Base-by-base conservation (phyloP, 2,888 invertebrate genomes). In the Slavum lentiscoides region DNA sequence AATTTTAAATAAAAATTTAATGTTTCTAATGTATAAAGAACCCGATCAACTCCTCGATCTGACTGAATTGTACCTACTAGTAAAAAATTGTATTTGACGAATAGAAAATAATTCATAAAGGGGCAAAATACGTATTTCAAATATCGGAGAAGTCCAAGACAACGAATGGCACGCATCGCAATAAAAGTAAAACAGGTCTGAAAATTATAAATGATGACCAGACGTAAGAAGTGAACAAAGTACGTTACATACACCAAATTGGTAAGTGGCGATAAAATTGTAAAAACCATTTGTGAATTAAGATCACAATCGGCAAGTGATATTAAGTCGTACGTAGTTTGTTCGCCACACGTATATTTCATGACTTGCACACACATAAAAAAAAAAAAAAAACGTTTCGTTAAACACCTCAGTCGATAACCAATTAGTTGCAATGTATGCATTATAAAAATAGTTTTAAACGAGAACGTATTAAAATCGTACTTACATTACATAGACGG, bases 1-100 rank as follows among this genome's bases (percentile, higher is more conserved):
- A 80, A 80, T 58, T 80, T 75, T 72, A 66, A 80, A 58, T 66
- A 30, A 64, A 58, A 39, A 64, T 75, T 75, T 39, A 66, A 64
- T 58, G 19, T 53, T 62, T 17, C 13, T 62, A 43, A 53, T 11
- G 15, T 30, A 43, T 62, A 49, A 62, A 7, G 23, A 53, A 30
- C 6, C 53, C 0, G 55, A 23, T 55, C 15, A 3, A 55, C 4
- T 17, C 2, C 19, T 19, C 15, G 11, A 55, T 19, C 0, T 19
- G 19, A 1, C 19, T 55, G 19, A 19, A 19, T 17, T 19, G 7
- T 19, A 55, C 17, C 19, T 30, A 30, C 30, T 30, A 30, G 2
- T 53, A 53, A 15, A n/a, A n/a, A 19, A 5, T 17, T 4, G 2
- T 19, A 17, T 55, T 17, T 17, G 19, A 55, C 19, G 6, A 17